A percentile compares a stretch with the other conserved stretches of the same genome.
phyloP scores from a whole-genome alignment of 2,113 vertebrate species.

The Xerus inauris region DNA sequence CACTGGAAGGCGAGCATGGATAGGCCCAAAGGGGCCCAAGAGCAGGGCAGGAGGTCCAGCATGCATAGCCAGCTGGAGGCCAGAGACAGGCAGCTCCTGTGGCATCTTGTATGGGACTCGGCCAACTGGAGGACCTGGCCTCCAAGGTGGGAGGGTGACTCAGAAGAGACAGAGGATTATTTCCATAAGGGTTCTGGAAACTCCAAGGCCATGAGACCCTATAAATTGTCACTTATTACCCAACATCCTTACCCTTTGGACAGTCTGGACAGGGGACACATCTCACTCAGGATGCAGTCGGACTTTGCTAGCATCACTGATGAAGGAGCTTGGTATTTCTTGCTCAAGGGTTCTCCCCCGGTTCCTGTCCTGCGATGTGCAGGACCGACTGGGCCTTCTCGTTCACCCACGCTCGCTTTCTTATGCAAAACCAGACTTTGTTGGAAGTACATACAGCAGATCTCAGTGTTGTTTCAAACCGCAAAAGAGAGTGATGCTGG shows the following conservation, averaged over 20 bases:
- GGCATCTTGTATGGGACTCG: fast-evolving
- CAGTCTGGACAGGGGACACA: fast-evolving
- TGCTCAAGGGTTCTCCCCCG: neutral
- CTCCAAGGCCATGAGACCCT: neutral
- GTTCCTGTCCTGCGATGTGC: fast-evolving
- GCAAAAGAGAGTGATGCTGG: neutral
- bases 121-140: fast-evolving
- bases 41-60: neutral
- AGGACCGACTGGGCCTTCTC: neutral
- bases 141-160: fast-evolving
- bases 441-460: neutral
- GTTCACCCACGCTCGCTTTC: fast-evolving
- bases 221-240: neutral
- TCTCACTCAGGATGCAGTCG: neutral
- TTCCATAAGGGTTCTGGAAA: neutral
- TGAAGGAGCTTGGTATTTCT: neutral
- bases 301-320: fast-evolving
- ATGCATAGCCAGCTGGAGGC: fast-evolving
- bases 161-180: neutral
- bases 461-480: neutral
- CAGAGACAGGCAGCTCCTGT: neutral
- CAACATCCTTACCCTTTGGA: no score
- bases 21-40: no score
- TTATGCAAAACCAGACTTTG: neutral
- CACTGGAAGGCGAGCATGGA: fast-evolving